A percentile compares a stretch with the other conserved stretches of the same genome.
These are phyloP conservation scores for Adelges cooleyi DNA, from an alignment of 1,140 invertebrate species.

Conservation along the genomic window DNA sequence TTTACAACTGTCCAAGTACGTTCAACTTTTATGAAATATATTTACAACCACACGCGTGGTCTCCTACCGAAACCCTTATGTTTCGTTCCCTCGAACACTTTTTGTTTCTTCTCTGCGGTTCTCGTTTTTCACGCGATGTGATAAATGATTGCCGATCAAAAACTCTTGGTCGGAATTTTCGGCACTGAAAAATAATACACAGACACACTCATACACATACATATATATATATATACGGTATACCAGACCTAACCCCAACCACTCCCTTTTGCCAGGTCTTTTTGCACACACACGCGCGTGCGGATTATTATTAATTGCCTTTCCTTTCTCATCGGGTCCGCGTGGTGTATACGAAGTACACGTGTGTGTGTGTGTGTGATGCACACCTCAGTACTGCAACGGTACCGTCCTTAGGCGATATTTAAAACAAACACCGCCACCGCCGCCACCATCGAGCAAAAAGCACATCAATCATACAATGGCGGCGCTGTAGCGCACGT, in stretches of 20 bases:
- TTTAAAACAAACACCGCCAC: slow-evolving; percentile 10
- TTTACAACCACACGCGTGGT: background rate
- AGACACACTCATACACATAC: background rate
- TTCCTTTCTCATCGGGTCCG: background rate
- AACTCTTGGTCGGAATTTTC: slow-evolving; percentile 13
- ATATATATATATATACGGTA: too few species aligned
- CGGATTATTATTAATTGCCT: slow-evolving; percentile 17
- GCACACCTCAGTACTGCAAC: background rate
- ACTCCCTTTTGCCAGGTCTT: background rate
- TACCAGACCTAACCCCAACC: too few species aligned
- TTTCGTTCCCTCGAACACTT: background rate
- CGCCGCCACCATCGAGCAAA: background rate
- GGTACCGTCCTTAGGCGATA: background rate
- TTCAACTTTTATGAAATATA: background rate
- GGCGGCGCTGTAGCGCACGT: background rate
- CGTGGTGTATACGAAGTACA: background rate
- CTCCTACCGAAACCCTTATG: too few species aligned
- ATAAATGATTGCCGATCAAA: slow-evolving; percentile 26
- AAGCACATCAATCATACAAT: slow-evolving; percentile 25
- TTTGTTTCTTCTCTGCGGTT: slow-evolving; percentile 7
- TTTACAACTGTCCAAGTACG: background rate
- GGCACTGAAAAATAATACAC: background rate
- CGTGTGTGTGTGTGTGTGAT: background rate
- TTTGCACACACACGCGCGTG: background rate
- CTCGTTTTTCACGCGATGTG: slow-evolving; percentile 24